These are phyloP conservation scores for Rhea americana DNA, from an alignment of 2,113 vertebrate species.

Conservation along the genomic window DNA sequence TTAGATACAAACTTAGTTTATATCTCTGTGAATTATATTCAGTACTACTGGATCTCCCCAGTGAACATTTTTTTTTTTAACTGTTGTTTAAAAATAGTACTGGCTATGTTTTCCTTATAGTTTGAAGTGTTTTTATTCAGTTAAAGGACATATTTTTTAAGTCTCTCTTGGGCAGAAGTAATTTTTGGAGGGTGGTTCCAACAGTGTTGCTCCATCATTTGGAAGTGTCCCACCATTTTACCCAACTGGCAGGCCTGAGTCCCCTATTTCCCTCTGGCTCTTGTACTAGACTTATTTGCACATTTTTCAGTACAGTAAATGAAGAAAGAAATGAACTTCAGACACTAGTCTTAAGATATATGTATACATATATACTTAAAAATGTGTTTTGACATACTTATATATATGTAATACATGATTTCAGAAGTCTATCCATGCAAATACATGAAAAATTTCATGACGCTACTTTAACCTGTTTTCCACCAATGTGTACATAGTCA, in stretches of 20 bases:
- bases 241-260: not conserved
- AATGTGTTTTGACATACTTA: too few species aligned
- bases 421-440: not conserved
- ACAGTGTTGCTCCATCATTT: rapidly evolving
- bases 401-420: too few species aligned
- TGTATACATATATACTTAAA: rapidly evolving
- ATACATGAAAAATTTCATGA: not conserved
- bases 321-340: not conserved
- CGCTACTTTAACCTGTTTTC: not conserved
- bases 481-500: not conserved
- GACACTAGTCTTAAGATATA: not conserved
- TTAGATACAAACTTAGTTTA: not conserved
- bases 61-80: not conserved
- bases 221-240: not conserved
- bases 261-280: not conserved
- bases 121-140: not conserved
- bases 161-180: not conserved
- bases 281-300: not conserved
- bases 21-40: not conserved
- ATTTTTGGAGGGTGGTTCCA: rapidly evolving
- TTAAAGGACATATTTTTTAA: not conserved
- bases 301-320: not conserved
- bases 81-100: not conserved
- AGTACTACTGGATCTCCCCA: not conserved
- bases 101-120: not conserved